These are phyloP conservation scores for Luscinia luscinia DNA, from an alignment of 2,797 vertebrate species.

Conservation along the genomic window DNA sequence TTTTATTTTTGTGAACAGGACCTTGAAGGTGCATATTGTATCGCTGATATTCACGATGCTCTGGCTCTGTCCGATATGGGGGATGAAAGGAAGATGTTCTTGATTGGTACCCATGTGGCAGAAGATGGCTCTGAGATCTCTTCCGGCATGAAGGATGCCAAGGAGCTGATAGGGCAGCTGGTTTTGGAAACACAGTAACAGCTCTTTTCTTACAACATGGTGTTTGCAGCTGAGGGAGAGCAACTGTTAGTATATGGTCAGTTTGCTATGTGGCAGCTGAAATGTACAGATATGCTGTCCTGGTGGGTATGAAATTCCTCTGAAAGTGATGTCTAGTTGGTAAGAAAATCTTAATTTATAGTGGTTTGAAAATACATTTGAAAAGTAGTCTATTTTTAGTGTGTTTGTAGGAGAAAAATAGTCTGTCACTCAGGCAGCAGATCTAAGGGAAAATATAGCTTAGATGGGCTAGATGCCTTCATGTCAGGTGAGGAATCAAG, in stretches of 20 bases:
- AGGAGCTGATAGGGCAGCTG: slow-evolving; percentile 87
- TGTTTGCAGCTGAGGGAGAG: background rate
- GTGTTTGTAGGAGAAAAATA: background rate
- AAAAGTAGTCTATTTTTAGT: slow-evolving; percentile 17
- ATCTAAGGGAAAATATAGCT: background rate
- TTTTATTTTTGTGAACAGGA: slow-evolving; percentile 79
- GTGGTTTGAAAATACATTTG: slow-evolving; percentile 41
- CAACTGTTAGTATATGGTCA: background rate
- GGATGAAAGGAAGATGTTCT: slow-evolving; percentile 85
- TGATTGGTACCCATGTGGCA: slow-evolving; percentile 87
- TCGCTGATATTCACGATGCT: slow-evolving; percentile 90
- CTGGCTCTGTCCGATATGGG: slow-evolving; percentile 84
- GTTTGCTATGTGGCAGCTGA: slow-evolving; percentile 15
- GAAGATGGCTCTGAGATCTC: slow-evolving; percentile 76
- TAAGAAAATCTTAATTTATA: slow-evolving; percentile 29
- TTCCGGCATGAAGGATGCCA: slow-evolving; percentile 86
- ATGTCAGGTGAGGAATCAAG: background rate
- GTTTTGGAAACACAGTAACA: slow-evolving; percentile 76
- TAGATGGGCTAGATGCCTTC: background rate
- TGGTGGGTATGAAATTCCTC: background rate
- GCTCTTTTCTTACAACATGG: background rate
- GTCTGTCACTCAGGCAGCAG: background rate
- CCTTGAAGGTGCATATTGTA: slow-evolving; percentile 82
- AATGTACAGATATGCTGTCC: slow-evolving; percentile 22
- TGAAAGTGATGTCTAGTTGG: slow-evolving; percentile 19